Percentiles rank a stretch among this genome's conserved stretches.
These are phyloP conservation scores for Callionymus lyra DNA, from an alignment of 2,113 vertebrate genomes.

Conservation along the genomic window DNA sequence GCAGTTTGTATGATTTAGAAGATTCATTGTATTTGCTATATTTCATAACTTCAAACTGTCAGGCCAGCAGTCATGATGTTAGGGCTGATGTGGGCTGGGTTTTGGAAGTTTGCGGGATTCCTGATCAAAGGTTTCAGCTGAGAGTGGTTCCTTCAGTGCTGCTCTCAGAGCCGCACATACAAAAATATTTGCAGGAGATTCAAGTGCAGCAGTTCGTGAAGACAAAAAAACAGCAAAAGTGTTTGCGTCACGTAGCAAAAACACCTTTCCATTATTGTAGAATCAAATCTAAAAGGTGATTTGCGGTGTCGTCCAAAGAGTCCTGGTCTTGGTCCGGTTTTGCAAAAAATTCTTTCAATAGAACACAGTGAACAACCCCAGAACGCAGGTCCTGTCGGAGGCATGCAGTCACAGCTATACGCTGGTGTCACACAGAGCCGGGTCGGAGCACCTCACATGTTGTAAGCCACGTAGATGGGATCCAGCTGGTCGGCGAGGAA, in stretches of 20 bases:
- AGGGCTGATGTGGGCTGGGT: too few species aligned
- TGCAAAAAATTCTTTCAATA: slow-evolving; percentile 24
- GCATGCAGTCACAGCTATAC: slow-evolving; percentile 47
- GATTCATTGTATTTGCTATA: too few species aligned
- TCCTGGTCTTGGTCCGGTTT: slow-evolving; percentile 11
- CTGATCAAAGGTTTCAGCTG: slow-evolving; percentile 1
- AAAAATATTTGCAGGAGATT: slow-evolving; percentile 37
- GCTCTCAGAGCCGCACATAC: slow-evolving; percentile 29
- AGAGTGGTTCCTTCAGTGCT: slow-evolving; percentile 19
- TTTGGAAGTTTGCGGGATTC: slow-evolving; percentile 1
- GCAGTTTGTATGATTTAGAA: too few species aligned
- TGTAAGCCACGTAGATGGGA: slow-evolving; percentile 96
- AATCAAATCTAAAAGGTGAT: slow-evolving; percentile 9
- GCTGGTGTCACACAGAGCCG: slow-evolving; percentile 42
- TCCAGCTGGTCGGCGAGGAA: slow-evolving; percentile 95
- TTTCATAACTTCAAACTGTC: too few species aligned
- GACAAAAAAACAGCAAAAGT: slow-evolving; percentile 15
- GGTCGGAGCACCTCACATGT: slow-evolving; percentile 75
- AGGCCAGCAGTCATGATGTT: too few species aligned
- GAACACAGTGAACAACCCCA: slow-evolving; percentile 53
- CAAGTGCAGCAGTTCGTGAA: slow-evolving; percentile 23
- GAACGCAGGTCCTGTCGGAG: slow-evolving; percentile 35
- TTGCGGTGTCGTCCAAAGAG: slow-evolving; percentile 23
- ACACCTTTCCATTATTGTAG: neutral
- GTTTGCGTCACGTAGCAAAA: slow-evolving; percentile 13